Conservation (phyloP, 2,113 vertebrate species). For the Oreochromis tanganicae region DNA sequence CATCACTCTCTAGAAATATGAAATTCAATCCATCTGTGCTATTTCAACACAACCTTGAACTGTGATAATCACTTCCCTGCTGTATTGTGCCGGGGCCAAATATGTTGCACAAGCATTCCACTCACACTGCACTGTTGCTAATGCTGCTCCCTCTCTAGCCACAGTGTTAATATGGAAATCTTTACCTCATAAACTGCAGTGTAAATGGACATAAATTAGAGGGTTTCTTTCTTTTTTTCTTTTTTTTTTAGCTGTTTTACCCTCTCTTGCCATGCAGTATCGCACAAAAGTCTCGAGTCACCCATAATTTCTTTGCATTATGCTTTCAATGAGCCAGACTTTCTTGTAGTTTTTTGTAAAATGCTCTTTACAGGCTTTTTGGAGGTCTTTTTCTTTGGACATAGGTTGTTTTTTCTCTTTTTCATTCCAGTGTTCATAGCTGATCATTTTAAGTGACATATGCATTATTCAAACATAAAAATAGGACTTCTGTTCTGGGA, state of each 20-base stretch:
- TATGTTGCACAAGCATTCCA: slow-evolving; percentile 1
- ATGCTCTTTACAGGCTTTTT: neutral
- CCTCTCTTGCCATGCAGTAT: neutral
- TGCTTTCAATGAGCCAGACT: neutral
- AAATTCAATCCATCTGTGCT: slow-evolving; percentile 28
- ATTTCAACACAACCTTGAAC: slow-evolving; percentile 27
- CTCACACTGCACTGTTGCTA: neutral
- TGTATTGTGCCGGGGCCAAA: neutral
- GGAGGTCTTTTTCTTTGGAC: neutral
- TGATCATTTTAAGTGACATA: neutral
- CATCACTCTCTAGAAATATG: neutral
- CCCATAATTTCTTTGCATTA: neutral
- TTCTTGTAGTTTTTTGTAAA: neutral
- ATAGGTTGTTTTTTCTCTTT: neutral
- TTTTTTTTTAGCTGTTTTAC: neutral
- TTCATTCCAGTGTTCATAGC: neutral
- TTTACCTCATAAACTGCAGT: neutral
- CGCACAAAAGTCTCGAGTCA: neutral
- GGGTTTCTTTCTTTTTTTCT: neutral
- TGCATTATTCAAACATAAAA: neutral
- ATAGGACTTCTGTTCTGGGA: neutral
- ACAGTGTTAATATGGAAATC: neutral
- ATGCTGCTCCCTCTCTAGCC: neutral
- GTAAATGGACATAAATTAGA: neutral
- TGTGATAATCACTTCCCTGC: slow-evolving; percentile 5